A percentile compares a stretch with the other conserved stretches of the same genome.
Conservation (phyloP, 2,113 vertebrate species). For the Xyliphius kryptos region DNA sequence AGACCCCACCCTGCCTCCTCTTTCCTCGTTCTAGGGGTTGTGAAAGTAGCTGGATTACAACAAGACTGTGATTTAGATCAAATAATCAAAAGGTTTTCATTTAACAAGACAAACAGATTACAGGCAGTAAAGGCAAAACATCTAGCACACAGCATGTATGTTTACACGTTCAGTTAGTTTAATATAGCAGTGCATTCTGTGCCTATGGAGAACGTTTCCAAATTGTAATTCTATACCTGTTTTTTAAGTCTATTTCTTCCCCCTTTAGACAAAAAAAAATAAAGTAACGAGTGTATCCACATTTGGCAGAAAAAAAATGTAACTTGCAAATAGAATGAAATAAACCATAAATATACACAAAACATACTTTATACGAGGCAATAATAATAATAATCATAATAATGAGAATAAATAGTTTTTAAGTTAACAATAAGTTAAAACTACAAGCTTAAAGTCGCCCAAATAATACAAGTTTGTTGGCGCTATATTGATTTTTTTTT, state of each 20-base stretch:
- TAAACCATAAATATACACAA: slow-evolving; percentile 91
- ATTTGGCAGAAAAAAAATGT: slow-evolving; percentile 82
- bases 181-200: slow-evolving; percentile 79
- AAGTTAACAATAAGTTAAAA: slow-evolving; percentile 95
- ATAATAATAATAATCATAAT: slow-evolving; percentile 72
- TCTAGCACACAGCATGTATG: slow-evolving; percentile 75
- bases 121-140: slow-evolving; percentile 81
- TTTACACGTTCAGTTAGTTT: slow-evolving; percentile 76
- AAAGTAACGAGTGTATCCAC: slow-evolving; percentile 84
- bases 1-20: slow-evolving; percentile 13
- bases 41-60: slow-evolving; percentile 67
- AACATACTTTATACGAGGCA: slow-evolving; percentile 84
- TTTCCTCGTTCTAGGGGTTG: slow-evolving; percentile 50
- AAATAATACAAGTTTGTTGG: slow-evolving; percentile 91
- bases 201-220: slow-evolving; percentile 78
- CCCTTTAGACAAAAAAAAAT: slow-evolving; percentile 69
- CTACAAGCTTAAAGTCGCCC: slow-evolving; percentile 90
- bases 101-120: slow-evolving; percentile 87
- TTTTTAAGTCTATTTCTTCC: slow-evolving; percentile 69
- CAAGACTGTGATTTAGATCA: slow-evolving; percentile 75
- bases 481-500: slow-evolving; percentile 82
- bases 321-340: slow-evolving; percentile 88
- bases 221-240: slow-evolving; percentile 73
- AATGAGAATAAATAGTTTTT: slow-evolving; percentile 86
- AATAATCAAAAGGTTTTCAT: slow-evolving; percentile 80